Evolutionary conservation across 2,797 vertebrate species (phyloP).

Genomic region (Pelodytes ibericus): DNA sequence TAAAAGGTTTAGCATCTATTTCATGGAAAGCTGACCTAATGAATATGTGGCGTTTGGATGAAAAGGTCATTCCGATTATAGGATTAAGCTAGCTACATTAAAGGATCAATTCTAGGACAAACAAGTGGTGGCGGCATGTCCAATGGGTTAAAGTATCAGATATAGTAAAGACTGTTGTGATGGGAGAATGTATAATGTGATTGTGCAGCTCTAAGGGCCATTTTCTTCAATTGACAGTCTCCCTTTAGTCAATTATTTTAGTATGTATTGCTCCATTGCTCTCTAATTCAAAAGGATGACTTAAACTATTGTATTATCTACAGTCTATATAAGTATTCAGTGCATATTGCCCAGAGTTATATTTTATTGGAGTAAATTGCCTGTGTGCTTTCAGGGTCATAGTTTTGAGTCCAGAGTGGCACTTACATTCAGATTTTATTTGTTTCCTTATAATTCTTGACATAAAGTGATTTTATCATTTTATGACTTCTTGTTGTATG

Average conservation of each 20-base stretch:
- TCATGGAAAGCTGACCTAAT: too few relatives aligned
- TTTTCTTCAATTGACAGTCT: background rate
- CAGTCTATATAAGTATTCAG: background rate
- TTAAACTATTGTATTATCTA: background rate
- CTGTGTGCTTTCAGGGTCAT: background rate
- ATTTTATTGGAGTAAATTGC: slow-evolving; percentile 1
- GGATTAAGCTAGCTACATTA: too few relatives aligned
- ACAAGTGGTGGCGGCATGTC: too few relatives aligned
- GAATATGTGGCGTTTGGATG: too few relatives aligned
- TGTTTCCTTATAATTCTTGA: background rate
- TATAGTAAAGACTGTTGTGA: background rate
- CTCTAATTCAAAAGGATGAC: background rate
- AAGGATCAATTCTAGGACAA: too few relatives aligned
- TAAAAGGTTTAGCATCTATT: too few relatives aligned
- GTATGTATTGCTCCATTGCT: background rate
- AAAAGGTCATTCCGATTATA: too few relatives aligned
- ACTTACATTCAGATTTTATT: background rate
- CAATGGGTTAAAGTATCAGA: background rate
- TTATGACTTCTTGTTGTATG: too few relatives aligned
- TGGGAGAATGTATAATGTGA: background rate
- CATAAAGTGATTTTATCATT: too few relatives aligned
- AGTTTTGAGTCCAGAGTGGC: background rate
- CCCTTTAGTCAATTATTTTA: background rate
- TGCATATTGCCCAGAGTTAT: background rate
- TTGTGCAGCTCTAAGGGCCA: background rate